Evolutionary conservation across 2,888 invertebrate genomes (phyloP), one percentile per base, ranked within the genome.

Genomic region (Agonopterix alstromeriana): DNA sequence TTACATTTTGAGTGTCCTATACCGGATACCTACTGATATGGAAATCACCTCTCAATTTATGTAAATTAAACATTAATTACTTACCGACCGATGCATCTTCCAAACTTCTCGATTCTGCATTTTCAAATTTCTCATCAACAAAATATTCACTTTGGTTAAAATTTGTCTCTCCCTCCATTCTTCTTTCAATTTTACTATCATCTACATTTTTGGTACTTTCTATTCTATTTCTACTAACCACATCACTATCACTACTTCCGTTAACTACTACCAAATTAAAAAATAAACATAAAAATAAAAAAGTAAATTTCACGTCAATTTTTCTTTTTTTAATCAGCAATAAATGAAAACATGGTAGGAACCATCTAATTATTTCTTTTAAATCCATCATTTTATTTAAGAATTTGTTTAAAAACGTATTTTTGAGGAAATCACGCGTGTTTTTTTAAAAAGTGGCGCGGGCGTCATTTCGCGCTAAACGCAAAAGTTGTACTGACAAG

Each of bases 301-400:
- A 61, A 53, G 59, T 72, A 66, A 77, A 57, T 44, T 58, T 57
- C 11, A 55, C 40, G 46, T 63, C 65, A 62, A 71, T 73, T 70
- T 70, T 78, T 46, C 55, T 53, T 51, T 61, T 62, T 53, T 58
- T 56, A 42, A 56, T 46, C 67, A 73, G 73, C 62, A 86, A 65
- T 48, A 83, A 73, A 57, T 82, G 83, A 54, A 86, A 83, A 65
- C 87, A 86, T 50, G 85, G 86, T 54, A 87, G 82, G 47, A 86
- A 86, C 87, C 88, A 88, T 63, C 83, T 88, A 43, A 89, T 89
- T 36, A 89, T 81, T 54, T 89, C 89, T 66, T 77, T 82, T 58
- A 89, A 67, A 66, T 89, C 89, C 84, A 88, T 87, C 66, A 68
- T 84, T 56, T 54, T 58, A 49, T 54, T 49, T 51, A 47, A 43